Conservation (phyloP, 2,113 vertebrate genomes). For the Salminus brasiliensis region DNA sequence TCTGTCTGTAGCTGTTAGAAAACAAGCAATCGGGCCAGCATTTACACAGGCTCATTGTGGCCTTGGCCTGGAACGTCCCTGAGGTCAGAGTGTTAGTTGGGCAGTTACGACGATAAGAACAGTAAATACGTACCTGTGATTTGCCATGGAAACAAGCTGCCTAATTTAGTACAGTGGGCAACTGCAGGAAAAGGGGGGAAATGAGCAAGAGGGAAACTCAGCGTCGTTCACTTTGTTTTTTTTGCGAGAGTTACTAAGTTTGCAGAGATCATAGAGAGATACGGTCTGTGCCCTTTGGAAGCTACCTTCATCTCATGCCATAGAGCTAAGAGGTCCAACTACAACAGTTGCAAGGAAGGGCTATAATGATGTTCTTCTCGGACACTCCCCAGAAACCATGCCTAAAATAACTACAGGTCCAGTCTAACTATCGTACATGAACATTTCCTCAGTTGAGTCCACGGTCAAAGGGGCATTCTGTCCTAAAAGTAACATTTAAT, state of each 20-base stretch:
- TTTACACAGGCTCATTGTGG: conserved; percentile 51
- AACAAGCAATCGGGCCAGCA: conserved; percentile 11
- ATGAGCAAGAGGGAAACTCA: conserved; percentile 5
- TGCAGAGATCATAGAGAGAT: conserved; percentile 34
- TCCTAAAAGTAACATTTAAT: no score
- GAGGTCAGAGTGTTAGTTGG: conserved; percentile 35
- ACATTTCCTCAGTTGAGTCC: background rate
- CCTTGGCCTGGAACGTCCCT: conserved; percentile 10
- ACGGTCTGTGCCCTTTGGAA: background rate
- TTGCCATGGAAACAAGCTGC: conserved; percentile 28
- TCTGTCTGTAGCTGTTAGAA: conserved; percentile 20
- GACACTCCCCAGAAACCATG: background rate
- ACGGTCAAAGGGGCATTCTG: no score
- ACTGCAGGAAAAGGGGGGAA: conserved; percentile 16
- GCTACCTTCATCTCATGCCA: background rate
- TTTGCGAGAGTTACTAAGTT: background rate
- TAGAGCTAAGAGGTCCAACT: background rate
- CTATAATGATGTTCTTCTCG: background rate
- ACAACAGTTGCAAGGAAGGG: background rate
- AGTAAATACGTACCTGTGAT: conserved; percentile 14
- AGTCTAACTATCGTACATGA: background rate
- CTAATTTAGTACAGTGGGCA: conserved; percentile 19
- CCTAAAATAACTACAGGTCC: background rate
- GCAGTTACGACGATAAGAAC: conserved; percentile 42
- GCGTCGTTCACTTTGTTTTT: background rate